Evolutionary conservation across 2,888 invertebrate genomes (phyloP), one percentile per base, ranked within the genome.

Genomic region (Nomada ruficornis): DNA sequence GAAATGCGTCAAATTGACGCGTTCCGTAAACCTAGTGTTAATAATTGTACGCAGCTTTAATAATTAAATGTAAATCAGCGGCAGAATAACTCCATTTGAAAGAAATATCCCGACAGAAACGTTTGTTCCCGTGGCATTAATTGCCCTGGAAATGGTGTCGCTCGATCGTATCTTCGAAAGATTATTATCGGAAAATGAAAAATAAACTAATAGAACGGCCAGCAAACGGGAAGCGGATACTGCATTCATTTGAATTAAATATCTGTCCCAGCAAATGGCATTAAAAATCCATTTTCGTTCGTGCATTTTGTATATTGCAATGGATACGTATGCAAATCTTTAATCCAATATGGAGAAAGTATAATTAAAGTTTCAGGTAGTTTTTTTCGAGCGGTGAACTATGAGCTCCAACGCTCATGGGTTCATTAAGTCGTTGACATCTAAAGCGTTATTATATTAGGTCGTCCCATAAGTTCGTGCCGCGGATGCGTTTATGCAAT

Each of bases 161-260:
- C 67, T 72, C 67, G 77, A 72, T 72, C 47, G 59, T 42, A 59
- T 65, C 65, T n/a, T 26, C 20, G 47, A 44, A 65, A 52, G 67
- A 67, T 72, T 59, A 62, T 72, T 67, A 77, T 52, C 54, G 72
- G 44, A 59, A 47, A 62, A 72, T 68, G 72, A 50, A 67, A 72
- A 62, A 62, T 42, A 52, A 65, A 29, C 29, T 50, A 50, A 65
- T 23, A 62, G 62, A 18, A 36, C 11, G 13, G 50, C 42, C n/a
- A 50, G 29, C 29, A 59, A 70, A 36, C 54, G 55, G 59, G 23
- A 47, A 50, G 20, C 20, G 68, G 64, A 29, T 42, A 20, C 55
- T 60, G 47, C 55, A 71, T 54, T 76, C 50, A 52, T 69, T 69
- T 68, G 63, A 69, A 54, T 76, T 69, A 69, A 70, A 57, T 55